Conservation (phyloP, 2,888 invertebrate species). For the Agonopterix alstromeriana region DNA sequence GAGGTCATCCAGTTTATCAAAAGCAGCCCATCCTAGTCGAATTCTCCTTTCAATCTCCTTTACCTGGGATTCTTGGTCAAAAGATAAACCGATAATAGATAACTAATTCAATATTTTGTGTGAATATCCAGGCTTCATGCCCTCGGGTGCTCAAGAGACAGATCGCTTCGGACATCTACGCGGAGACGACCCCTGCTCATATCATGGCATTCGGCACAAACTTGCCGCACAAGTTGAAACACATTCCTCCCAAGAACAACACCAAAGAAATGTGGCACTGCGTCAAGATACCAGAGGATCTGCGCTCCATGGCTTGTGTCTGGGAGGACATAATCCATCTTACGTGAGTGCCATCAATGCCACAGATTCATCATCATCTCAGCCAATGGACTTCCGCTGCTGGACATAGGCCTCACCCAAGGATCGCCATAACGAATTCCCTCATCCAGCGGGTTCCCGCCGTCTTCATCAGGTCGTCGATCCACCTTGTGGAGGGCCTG, state of each 20-base stretch:
- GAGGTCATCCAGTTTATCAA: too few species aligned
- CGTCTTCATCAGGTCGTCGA: too few species aligned
- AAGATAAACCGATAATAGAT: too few species aligned
- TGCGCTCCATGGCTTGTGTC: conserved; percentile 78
- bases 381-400: too few species aligned
- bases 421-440: too few species aligned
- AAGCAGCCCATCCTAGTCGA: too few species aligned
- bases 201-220: conserved; percentile 69
- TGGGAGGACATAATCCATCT: conserved; percentile 80
- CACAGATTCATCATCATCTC: too few species aligned
- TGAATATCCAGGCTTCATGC: conserved; percentile 49
- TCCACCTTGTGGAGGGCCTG: too few species aligned
- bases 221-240: conserved; percentile 68
- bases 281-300: conserved; percentile 73
- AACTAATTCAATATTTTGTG: neutral
- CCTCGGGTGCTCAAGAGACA: conserved; percentile 65
- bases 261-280: conserved; percentile 73
- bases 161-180: conserved; percentile 62
- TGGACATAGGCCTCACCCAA: too few species aligned
- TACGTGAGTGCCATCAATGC: conserved; percentile 39
- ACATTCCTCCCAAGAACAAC: conserved; percentile 71
- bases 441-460: too few species aligned
- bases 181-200: conserved; percentile 64
- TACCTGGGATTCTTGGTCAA: too few species aligned
- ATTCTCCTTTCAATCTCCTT: too few species aligned